Evolutionary conservation across 1,140 invertebrate genomes (phyloP).

Genomic region (Babylonia areolata): DNA sequence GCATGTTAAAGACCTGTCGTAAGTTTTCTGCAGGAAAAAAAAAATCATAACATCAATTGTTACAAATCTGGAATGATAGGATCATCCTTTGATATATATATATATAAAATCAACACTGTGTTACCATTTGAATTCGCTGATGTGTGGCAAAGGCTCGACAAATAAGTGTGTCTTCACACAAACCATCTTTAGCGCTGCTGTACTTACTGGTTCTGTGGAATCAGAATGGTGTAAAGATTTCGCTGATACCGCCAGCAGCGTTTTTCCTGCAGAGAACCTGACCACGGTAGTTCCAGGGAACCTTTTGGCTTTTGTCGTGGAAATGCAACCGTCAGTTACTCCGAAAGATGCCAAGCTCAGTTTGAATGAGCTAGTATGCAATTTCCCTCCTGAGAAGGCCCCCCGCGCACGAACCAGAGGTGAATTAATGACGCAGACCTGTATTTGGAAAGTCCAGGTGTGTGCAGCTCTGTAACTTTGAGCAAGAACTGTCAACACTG

Average conservation of each 20-base stretch:
- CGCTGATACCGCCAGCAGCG: neutral
- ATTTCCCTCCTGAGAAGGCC: neutral
- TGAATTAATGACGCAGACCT: neutral
- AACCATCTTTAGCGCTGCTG: neutral
- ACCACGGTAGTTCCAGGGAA: constrained; percentile 27
- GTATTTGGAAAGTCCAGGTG: neutral
- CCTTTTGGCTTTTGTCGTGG: constrained; percentile 36
- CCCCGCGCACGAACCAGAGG: neutral
- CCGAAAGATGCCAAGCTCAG: constrained; percentile 20
- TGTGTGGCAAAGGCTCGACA: constrained; percentile 15
- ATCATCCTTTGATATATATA: neutral
- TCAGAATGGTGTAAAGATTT: constrained; percentile 13
- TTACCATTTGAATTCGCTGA: constrained; percentile 5
- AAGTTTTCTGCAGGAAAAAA: constrained; percentile 30
- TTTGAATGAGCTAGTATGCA: constrained; percentile 19
- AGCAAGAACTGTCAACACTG: neutral
- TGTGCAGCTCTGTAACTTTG: too few relatives aligned
- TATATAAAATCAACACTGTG: neutral
- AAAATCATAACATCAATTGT: constrained; percentile 4
- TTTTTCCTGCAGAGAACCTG: neutral
- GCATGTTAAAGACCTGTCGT: neutral
- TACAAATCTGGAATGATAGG: neutral
- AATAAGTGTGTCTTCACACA: neutral
- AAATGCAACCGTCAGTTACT: constrained; percentile 10
- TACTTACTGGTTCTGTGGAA: neutral